Evolutionary conservation across 2,113 vertebrate species (phyloP).

Genomic region (Anhinga rufa): DNA sequence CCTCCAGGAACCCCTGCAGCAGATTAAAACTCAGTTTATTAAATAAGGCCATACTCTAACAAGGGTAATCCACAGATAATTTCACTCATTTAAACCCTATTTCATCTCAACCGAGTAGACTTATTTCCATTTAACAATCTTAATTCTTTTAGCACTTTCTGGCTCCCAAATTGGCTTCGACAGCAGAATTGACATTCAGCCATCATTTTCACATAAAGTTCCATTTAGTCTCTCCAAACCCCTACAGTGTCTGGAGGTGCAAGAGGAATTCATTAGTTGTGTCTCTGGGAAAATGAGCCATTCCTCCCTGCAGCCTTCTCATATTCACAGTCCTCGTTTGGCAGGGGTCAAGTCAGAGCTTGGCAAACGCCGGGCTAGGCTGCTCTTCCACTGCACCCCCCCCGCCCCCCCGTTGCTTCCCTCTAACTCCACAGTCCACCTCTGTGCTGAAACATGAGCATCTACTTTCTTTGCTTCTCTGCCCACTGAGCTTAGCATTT

Average conservation of each 20-base stretch:
- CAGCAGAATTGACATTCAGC: slow-evolving; percentile 53
- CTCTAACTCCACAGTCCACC: neutral
- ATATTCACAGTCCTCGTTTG: neutral
- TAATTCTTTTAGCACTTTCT: slow-evolving; percentile 56
- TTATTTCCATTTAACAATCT: slow-evolving; percentile 54
- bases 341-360: neutral
- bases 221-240: slow-evolving; percentile 15
- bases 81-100: slow-evolving; percentile 45
- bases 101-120: slow-evolving; percentile 56
- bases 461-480: neutral
- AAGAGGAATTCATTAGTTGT: slow-evolving; percentile 1
- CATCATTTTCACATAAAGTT: slow-evolving; percentile 38
- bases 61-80: slow-evolving; percentile 43
- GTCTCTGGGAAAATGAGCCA: neutral
- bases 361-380: neutral
- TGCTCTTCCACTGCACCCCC: neutral
- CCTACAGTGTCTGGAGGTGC: neutral
- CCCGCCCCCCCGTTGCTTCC: neutral
- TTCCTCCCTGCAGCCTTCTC: neutral
- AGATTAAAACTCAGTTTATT: slow-evolving; percentile 48
- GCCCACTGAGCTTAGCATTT: neutral
- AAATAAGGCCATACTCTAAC: slow-evolving; percentile 24
- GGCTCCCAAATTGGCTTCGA: slow-evolving; percentile 51
- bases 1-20: neutral
- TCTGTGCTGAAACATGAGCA: neutral